Evolutionary conservation across 2,113 vertebrate genomes (phyloP).

Genomic region (Brachypteracias leptosomus): DNA sequence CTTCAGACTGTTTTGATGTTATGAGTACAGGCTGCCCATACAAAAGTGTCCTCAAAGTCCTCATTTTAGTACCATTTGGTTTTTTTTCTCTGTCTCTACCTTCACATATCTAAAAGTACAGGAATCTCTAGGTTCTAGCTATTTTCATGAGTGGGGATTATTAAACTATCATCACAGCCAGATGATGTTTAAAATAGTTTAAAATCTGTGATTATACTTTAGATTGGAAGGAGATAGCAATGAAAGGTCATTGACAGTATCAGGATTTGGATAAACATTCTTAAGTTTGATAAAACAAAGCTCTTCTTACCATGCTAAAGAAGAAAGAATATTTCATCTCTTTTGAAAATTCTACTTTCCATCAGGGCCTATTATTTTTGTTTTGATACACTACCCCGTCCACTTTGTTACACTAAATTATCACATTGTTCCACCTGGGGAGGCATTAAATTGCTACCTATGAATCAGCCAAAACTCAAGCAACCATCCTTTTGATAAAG

Average conservation of each 20-base stretch:
- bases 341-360: neutral
- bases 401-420: neutral
- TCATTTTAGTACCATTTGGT: neutral
- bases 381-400: neutral
- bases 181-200: neutral
- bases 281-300: neutral
- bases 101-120: neutral
- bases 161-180: neutral
- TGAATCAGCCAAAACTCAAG: neutral
- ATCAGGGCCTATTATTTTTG: neutral
- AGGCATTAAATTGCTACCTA: neutral
- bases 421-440: neutral
- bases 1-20: neutral
- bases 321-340: neutral
- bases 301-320: neutral
- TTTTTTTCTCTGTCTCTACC: neutral
- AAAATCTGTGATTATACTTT: neutral
- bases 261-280: neutral
- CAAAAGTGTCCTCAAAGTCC: neutral
- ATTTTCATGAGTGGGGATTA: neutral
- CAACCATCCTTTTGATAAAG: neutral
- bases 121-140: neutral
- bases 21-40: neutral
- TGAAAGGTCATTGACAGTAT: neutral
- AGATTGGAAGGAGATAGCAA: neutral